Evolutionary conservation across 2,888 invertebrate species (phyloP).

Genomic region (Aethes cnicana): DNA sequence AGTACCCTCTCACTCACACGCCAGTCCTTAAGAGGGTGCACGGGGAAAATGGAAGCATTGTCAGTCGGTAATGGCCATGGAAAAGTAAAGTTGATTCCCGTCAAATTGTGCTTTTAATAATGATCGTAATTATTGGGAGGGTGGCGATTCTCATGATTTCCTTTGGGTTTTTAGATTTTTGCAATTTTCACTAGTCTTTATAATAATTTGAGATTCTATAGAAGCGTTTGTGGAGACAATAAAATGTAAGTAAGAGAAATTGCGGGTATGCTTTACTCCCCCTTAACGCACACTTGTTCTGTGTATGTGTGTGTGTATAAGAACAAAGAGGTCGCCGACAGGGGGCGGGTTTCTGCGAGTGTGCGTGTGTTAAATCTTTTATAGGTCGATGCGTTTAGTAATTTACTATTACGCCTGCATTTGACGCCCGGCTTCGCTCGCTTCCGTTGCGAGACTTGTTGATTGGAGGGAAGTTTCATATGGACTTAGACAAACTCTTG

Average conservation of each 20-base stretch:
- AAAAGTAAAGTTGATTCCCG: constrained; percentile 74
- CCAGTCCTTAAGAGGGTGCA: constrained; percentile 63
- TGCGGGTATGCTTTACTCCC: constrained; percentile 60
- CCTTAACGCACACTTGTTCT: constrained; percentile 52
- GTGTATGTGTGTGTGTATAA: constrained; percentile 55
- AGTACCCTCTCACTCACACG: constrained; percentile 42
- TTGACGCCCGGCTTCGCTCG: constrained; percentile 54
- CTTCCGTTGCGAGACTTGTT: constrained; percentile 24
- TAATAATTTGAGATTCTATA: too few relatives aligned
- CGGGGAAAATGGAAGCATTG: constrained; percentile 73
- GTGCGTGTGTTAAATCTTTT: constrained; percentile 73
- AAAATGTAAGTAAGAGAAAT: constrained; percentile 70
- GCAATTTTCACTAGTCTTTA: background rate
- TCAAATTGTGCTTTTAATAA: constrained; percentile 72
- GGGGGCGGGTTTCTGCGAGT: constrained; percentile 52
- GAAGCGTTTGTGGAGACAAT: too few relatives aligned
- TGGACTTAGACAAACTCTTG: too few relatives aligned
- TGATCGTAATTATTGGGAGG: constrained; percentile 68
- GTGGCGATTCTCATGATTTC: constrained; percentile 19
- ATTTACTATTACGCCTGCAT: constrained; percentile 78
- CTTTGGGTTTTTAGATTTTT: constrained; percentile 18
- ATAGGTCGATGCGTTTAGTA: constrained; percentile 81
- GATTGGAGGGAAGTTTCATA: too few relatives aligned
- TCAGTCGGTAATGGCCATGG: constrained; percentile 69
- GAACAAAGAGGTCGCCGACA: constrained; percentile 59